Conservation (phyloP, 1,140 invertebrate species). For the Platorchestia sp. region DNA sequence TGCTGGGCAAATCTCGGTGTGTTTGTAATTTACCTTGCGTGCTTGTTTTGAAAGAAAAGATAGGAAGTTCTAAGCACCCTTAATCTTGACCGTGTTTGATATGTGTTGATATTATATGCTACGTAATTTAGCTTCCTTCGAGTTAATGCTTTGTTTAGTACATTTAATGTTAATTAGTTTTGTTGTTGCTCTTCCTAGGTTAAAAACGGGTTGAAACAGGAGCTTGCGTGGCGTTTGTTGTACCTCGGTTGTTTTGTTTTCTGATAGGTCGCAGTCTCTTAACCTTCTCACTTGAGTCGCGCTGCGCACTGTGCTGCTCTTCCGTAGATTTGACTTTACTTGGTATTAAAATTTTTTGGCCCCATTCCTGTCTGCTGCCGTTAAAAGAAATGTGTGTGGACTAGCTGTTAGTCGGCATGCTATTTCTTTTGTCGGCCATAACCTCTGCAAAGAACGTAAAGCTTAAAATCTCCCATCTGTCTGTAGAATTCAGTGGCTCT, state of each 20-base stretch:
- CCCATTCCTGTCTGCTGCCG: not conserved
- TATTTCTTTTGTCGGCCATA: too few relatives aligned
- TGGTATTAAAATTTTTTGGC: not conserved
- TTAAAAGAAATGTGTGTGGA: not conserved
- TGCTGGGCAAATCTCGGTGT: not conserved
- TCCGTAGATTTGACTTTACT: not conserved
- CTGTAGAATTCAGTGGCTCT: too few relatives aligned
- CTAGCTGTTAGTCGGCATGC: not conserved
- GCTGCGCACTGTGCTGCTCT: not conserved
- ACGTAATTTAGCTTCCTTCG: not conserved
- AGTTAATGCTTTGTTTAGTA: not conserved
- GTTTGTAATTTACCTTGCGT: not conserved
- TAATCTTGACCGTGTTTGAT: conserved; percentile 12
- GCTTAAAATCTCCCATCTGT: too few relatives aligned
- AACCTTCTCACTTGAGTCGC: not conserved
- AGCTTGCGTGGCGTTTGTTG: not conserved
- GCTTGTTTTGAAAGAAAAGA: not conserved
- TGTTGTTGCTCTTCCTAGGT: conserved; percentile 18
- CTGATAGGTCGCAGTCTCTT: not conserved
- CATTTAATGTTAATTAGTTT: not conserved
- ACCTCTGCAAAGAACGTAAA: too few relatives aligned
- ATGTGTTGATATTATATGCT: conserved; percentile 31
- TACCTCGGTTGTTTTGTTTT: not conserved
- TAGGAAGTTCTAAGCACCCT: not conserved
- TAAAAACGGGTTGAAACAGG: not conserved